phyloP scores from a whole-genome alignment of 2,888 invertebrate species.

The Rapana venosa region DNA sequence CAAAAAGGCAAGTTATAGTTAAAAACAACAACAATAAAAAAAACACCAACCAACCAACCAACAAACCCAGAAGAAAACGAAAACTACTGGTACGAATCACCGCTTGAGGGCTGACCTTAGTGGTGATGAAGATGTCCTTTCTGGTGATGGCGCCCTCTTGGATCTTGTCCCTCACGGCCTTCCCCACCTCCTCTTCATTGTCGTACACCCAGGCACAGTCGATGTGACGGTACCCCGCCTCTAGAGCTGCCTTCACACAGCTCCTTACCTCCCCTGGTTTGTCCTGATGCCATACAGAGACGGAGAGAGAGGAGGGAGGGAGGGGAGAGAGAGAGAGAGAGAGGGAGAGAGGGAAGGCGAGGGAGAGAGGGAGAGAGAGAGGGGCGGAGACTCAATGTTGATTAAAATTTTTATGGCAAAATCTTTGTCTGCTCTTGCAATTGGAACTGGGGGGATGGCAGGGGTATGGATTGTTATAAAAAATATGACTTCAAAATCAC shows the following conservation, averaged over 20 bases:
- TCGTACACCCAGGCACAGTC: constrained; percentile 78
- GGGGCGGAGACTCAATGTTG: background rate
- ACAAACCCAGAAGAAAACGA: too few relatives aligned
- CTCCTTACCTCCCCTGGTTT: constrained; percentile 59
- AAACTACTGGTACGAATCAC: too few relatives aligned
- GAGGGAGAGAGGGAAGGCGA: background rate
- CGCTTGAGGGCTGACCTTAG: constrained; percentile 59
- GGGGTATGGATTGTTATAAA: too few relatives aligned
- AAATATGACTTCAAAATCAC: too few relatives aligned
- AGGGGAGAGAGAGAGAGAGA: background rate
- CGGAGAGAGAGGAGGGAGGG: too few relatives aligned
- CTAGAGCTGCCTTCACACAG: constrained; percentile 67
- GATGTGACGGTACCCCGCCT: constrained; percentile 77
- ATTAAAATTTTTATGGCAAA: too few relatives aligned
- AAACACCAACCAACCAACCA: too few relatives aligned
- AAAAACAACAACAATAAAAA: too few relatives aligned
- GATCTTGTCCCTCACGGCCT: constrained; percentile 74
- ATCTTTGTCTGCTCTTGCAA: too few relatives aligned
- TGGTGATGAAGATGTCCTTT: constrained; percentile 70
- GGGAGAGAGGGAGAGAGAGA: background rate
- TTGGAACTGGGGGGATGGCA: too few relatives aligned
- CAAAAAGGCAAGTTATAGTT: too few relatives aligned
- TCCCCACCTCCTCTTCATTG: constrained; percentile 78
- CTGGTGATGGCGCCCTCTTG: constrained; percentile 72
- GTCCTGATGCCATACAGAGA: background rate